Conservation (phyloP, 2,797 vertebrate genomes). For the Hydrolagus colliei region DNA sequence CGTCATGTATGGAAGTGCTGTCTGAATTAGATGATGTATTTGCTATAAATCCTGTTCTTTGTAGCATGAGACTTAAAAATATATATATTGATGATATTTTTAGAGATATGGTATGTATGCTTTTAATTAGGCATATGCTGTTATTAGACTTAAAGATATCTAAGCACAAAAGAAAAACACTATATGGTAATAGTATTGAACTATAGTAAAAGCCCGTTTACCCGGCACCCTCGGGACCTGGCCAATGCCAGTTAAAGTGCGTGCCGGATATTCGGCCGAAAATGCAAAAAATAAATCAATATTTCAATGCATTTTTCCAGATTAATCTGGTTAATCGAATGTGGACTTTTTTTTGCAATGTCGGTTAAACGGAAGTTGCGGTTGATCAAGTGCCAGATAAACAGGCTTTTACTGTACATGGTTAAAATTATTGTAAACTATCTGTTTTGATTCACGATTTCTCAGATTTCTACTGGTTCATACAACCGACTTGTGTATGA, state of each 20-base stretch:
- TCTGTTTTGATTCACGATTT: constrained; percentile 5
- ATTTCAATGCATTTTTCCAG: too few relatives aligned
- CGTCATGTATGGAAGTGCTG: not conserved
- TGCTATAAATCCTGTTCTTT: not conserved
- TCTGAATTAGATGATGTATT: not conserved
- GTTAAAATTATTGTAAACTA: not conserved
- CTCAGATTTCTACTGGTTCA: constrained; percentile 88
- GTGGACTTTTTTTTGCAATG: too few relatives aligned
- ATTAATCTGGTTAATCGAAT: too few relatives aligned
- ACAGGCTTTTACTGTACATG: too few relatives aligned
- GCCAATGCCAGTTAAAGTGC: too few relatives aligned
- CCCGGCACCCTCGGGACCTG: too few relatives aligned
- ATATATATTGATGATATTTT: not conserved
- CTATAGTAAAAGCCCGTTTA: not conserved
- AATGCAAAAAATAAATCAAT: too few relatives aligned
- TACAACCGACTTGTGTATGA: constrained; percentile 94
- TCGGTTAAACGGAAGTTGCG: too few relatives aligned
- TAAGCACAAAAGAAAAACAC: not conserved
- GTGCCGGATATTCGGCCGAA: too few relatives aligned
- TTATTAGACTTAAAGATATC: not conserved
- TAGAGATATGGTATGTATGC: not conserved
- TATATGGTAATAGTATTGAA: too few relatives aligned
- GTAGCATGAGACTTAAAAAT: not conserved
- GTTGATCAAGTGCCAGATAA: too few relatives aligned
- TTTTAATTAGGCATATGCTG: not conserved